A percentile compares a stretch with the other conserved stretches of the same genome.
Evolutionary conservation across 2,113 vertebrate species (phyloP).

Genomic region (Xenotilapia flavipinnis): DNA sequence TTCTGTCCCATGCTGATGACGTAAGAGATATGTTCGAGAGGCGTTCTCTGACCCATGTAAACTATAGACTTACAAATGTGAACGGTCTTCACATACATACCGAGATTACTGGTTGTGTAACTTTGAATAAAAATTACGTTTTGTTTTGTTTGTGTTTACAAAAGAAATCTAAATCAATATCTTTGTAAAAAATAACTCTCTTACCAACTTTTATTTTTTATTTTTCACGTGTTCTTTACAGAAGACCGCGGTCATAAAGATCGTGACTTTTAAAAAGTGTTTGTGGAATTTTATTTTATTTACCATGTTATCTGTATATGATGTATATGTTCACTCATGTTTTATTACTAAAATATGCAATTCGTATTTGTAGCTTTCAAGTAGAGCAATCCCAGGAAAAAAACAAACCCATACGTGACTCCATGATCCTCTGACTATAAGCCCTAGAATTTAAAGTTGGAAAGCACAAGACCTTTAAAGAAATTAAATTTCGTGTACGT

Average conservation of each 20-base stretch:
- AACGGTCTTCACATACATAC: not conserved
- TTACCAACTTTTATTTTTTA: not conserved
- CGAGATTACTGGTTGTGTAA: not conserved
- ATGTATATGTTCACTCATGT: not conserved
- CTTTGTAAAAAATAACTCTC: not conserved
- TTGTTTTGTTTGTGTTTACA: not conserved
- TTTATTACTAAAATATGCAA: not conserved
- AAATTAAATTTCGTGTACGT: not conserved
- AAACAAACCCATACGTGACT: not conserved
- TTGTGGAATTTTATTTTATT: not conserved
- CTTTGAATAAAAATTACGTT: not conserved
- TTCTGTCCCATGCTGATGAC: constrained; percentile 65
- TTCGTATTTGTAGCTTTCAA: not conserved
- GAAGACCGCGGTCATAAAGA: not conserved
- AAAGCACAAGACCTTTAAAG: not conserved
- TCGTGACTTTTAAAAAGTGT: not conserved
- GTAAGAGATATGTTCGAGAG: not conserved
- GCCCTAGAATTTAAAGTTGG: not conserved
- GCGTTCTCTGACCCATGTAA: constrained; percentile 4
- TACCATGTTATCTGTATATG: not conserved
- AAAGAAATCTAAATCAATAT: not conserved
- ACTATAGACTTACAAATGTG: accelerated
- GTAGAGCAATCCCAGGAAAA: not conserved
- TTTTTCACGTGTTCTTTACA: not conserved
- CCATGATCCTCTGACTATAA: not conserved